Base-by-base conservation (phyloP, 2,113 vertebrate species). In the Podocnemis expansa region DNA sequence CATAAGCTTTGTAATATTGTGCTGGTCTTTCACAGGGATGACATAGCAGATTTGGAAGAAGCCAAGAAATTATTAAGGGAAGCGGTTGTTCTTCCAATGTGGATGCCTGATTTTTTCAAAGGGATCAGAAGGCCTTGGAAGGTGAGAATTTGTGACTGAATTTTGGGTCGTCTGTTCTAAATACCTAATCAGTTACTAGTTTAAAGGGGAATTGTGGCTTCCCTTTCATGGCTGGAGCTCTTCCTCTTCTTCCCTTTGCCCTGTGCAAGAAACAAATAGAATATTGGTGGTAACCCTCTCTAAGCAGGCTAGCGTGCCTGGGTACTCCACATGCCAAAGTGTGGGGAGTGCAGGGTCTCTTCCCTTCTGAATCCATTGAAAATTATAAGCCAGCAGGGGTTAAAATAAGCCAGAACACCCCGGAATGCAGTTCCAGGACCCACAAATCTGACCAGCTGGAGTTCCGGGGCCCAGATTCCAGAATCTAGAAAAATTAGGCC, bases 101-200 rank as follows among this genome's bases (percentile, higher is more conserved):
- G 98, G 98, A 99, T 99, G 98, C 98, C 98, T 88, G 98, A 98
- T 97, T 99, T 98, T 95, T 99, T 99, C 97, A 99, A 98, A 95
- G 98, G 98, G 78, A 98, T 98, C 88, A 96, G 98, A 93, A 98
- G 98, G 95, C 98, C 98, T 8, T 99, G 98, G 98, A 98, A 98
- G 98, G 98, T 99, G 93, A 95, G 97, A 84, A 85, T 91, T 88
- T 84, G 73, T 78, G 43, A 49, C 45, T 24, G 13, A 21, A 17
- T 14, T 17, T 38, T 25, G 19, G 38, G 29, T 52, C 14, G 17
- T 52, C 51, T 52, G 51, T 31, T 81, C 41, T 45, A 8, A 24
- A 76, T 45, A 45, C 25, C 41, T 76, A 76, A 45, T 13, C 41
- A 29, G 4, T 88, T 88, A 49, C 5, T 31, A n/a, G 2, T 14